A percentile compares a stretch with the other conserved stretches of the same genome.
Evolutionary conservation across 2,888 invertebrate species (phyloP).

Genomic region (Abscondita cerata): DNA sequence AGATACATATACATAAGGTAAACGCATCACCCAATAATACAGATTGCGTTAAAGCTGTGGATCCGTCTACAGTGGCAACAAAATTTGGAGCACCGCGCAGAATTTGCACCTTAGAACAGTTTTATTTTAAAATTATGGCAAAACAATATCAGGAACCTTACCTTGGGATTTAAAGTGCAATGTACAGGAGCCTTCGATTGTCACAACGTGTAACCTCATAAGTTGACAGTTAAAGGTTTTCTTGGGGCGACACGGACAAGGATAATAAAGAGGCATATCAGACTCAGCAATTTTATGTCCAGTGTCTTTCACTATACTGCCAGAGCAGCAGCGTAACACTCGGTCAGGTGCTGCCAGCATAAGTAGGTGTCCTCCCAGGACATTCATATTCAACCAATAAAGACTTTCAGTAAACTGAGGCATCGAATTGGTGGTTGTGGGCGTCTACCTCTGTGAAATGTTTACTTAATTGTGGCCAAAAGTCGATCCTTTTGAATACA

Average conservation of each 20-base stretch:
- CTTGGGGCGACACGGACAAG: conserved; percentile 85
- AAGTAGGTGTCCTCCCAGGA: conserved; percentile 92
- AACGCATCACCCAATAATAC: conserved; percentile 91
- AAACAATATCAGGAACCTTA: no score
- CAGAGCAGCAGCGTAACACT: conserved; percentile 76
- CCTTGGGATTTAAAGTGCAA: conserved; percentile 83
- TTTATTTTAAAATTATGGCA: neutral
- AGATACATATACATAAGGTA: conserved; percentile 84
- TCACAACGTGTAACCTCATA: conserved; percentile 85
- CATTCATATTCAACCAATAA: conserved; percentile 98
- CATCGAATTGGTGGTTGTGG: conserved; percentile 50
- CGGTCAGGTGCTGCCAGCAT: conserved; percentile 89
- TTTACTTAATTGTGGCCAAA: conserved; percentile 51
- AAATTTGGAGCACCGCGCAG: conserved; percentile 79
- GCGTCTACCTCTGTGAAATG: conserved; percentile 52
- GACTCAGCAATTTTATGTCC: conserved; percentile 84
- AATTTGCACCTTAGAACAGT: conserved; percentile 71
- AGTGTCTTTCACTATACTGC: conserved; percentile 76
- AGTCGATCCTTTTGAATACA: conserved; percentile 58
- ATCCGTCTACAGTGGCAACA: conserved; percentile 74
- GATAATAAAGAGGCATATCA: conserved; percentile 89
- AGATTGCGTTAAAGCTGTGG: conserved; percentile 81
- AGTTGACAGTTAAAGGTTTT: conserved; percentile 77
- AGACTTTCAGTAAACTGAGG: conserved; percentile 80
- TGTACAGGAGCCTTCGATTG: conserved; percentile 92